These are phyloP conservation scores for Myiothlypis chrysogaster DNA, from an alignment of 2,797 vertebrate genomes.

Conservation along the genomic window DNA sequence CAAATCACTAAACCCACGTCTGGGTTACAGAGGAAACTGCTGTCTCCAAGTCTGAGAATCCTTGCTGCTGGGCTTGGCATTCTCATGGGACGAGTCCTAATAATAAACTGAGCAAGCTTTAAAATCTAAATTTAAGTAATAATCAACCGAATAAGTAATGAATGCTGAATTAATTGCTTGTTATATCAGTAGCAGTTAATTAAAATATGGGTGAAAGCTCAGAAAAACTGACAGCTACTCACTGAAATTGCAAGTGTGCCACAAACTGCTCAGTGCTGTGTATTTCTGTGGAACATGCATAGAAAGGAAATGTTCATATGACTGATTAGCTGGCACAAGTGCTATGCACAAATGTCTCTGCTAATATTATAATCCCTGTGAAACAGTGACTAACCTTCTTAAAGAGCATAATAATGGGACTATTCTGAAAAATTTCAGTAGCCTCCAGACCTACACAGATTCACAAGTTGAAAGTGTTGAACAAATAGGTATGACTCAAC, in stretches of 20 bases:
- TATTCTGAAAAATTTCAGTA: neutral
- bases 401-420: neutral
- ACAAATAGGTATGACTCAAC: conserved; percentile 2
- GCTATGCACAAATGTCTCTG: conserved; percentile 1
- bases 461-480: neutral
- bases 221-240: conserved; percentile 25
- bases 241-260: conserved; percentile 4
- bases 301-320: neutral
- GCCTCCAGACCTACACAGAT: neutral
- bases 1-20: neutral
- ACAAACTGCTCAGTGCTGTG: neutral
- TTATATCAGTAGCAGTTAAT: conserved; percentile 33
- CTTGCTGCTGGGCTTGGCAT: neutral
- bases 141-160: conserved; percentile 34
- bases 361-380: neutral
- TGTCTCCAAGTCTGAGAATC: neutral
- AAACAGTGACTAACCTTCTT: conserved; percentile 19
- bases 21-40: neutral
- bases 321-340: conserved; percentile 11
- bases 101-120: conserved; percentile 26
- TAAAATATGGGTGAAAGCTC: conserved; percentile 30
- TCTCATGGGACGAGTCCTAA: conserved; percentile 18
- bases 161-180: conserved; percentile 56
- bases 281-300: neutral
- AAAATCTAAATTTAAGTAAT: conserved; percentile 38